Evolutionary conservation across 2,113 vertebrate genomes (phyloP), one percentile per base, ranked within the genome.

Genomic region (Podarcis muralis): DNA sequence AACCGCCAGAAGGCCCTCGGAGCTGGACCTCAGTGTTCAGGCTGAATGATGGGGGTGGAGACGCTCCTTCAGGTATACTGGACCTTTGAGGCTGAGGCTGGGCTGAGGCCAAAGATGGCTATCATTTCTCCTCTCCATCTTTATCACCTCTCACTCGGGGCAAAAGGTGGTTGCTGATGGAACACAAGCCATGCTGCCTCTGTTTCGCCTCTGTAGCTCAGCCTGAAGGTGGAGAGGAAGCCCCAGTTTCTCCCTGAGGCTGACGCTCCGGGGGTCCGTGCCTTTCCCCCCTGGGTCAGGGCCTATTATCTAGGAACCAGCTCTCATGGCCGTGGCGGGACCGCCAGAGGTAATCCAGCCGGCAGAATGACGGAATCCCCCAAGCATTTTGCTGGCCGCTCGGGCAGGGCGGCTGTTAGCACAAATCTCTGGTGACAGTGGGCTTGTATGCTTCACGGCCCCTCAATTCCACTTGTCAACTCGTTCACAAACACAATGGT

Each of bases 401-500:
- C 6, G 9, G 74, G 75, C 22, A 16, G 62, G 23, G 68, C 16
- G 20, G 83, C 22, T 48, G 65, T 22, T 4, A 32, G 83, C 83
- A n/a, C 83, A 65, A 16, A 65, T 62, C 76, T 65, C 66, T n/a
- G 3, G 66, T 27, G 37, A 76, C 13, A 37, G 1, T 1, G 83
- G 83, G 48, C 48, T 68, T 16, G 48, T 59, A 78, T 25, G 83
- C 76, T 80, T 80, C 66, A 43, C 53, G 22, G 88, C 65, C 68
- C 25, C 88, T 74, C 83, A 5, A 43, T 74, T 43, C 88, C 27
- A 81, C 83, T 89, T 81, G 84, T 89, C 88, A 89, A 81, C 48
- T 81, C 66, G 9, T 89, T 89, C 77, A 85, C 83, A 85, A 89
- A 86, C 83, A 81, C 88, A 89, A 74, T 27, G 77, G 76, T 30